Percentiles rank a stretch among this genome's conserved stretches.
Conservation (phyloP, 2,888 invertebrate genomes). For the Oxystoma pomonae region DNA sequence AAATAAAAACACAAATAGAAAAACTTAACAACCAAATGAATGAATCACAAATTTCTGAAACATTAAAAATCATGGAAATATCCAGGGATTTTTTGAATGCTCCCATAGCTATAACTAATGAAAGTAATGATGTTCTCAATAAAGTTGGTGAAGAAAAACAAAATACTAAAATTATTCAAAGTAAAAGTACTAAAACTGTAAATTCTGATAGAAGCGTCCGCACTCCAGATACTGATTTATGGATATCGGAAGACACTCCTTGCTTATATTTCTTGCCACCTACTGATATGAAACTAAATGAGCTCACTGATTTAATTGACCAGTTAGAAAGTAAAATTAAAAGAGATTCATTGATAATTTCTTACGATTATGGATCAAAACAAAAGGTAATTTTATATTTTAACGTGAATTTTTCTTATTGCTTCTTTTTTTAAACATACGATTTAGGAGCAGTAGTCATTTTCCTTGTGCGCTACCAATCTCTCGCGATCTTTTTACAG, state of each 20-base stretch:
- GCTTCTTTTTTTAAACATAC: too few species aligned
- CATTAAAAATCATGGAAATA: not conserved
- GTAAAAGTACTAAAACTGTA: too few species aligned
- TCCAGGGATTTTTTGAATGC: not conserved
- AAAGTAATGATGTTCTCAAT: not conserved
- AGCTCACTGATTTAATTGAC: not conserved
- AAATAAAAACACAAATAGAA: not conserved
- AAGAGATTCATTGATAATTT: not conserved
- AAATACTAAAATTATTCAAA: not conserved
- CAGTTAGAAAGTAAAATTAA: not conserved
- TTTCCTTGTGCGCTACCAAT: too few species aligned
- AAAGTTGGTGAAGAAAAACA: not conserved
- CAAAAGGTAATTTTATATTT: not conserved
- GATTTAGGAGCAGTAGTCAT: too few species aligned
- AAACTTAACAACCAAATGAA: not conserved
- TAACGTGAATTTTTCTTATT: too few species aligned
- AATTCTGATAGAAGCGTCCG: too few species aligned
- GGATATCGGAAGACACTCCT: not conserved
- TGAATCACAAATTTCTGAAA: not conserved
- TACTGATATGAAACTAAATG: not conserved
- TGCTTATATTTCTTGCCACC: not conserved
- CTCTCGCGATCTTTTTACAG: too few species aligned
- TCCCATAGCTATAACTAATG: not conserved
- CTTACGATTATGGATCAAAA: constrained; percentile 22
- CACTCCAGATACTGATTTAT: too few species aligned